phyloP scores from a whole-genome alignment of 2,888 invertebrate genomes.

The Drosophila mulleri region DNA sequence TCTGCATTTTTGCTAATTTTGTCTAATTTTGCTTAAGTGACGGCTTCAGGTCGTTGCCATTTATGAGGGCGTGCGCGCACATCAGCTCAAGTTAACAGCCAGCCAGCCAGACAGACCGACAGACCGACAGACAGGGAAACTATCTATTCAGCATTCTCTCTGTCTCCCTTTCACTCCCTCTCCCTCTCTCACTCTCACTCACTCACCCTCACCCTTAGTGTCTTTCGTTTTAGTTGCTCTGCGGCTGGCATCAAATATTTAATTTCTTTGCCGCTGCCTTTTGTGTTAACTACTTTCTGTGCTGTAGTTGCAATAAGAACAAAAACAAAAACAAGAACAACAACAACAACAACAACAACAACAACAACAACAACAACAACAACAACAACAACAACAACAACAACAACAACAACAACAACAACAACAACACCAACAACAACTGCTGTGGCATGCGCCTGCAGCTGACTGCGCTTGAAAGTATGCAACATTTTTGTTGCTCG shows the following conservation, averaged over 20 bases:
- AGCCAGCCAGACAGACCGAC: not conserved
- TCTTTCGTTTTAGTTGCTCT: not conserved
- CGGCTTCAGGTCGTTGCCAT: conserved; percentile 64
- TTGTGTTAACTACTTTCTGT: conserved; percentile 43
- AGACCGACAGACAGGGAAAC: not conserved
- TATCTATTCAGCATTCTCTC: not conserved
- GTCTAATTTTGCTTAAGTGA: conserved; percentile 65
- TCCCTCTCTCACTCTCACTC: not conserved
- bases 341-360: not conserved
- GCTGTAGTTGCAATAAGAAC: conserved; percentile 25
- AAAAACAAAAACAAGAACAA: conserved; percentile 10
- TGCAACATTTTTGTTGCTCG: conserved; percentile 12
- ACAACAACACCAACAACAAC: no score
- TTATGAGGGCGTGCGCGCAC: conserved; percentile 40
- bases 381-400: conserved; percentile 5
- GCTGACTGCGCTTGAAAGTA: conserved; percentile 11
- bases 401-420: conserved; percentile 12
- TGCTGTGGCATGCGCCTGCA: conserved; percentile 7
- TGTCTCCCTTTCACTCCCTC: not conserved
- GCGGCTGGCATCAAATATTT: conserved; percentile 60
- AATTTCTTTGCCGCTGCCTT: conserved; percentile 65
- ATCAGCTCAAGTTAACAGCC: conserved; percentile 24
- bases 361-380: conserved; percentile 25
- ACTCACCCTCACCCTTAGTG: no score
- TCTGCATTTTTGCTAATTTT: conserved; percentile 68